Evolutionary conservation across 2,113 vertebrate genomes (phyloP), one percentile per base, ranked within the genome.

Genomic region (Odocoileus virginianus): DNA sequence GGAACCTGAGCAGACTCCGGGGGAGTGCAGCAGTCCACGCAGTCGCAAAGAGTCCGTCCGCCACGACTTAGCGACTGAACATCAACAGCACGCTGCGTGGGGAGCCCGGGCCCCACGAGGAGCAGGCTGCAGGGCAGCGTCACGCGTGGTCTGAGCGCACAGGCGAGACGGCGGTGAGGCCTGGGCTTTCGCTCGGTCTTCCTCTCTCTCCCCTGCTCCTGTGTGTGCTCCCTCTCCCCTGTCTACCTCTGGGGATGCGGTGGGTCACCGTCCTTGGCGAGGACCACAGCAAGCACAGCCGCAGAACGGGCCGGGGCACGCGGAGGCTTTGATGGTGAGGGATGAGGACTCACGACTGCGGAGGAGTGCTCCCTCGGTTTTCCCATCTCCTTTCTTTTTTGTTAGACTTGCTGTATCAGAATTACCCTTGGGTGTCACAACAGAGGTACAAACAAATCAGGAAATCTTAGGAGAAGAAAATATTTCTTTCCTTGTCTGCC

Each of bases 401-500:
- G 86, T 71, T 94, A 87, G 90, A 97, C 84, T 91, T 58, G 92
- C 96, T 97, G 0, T 81, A 55, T 96, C 76, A 71, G 87, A 96
- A 96, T 93, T 97, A 97, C 97, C 96, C 61, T 3, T 9, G 30
- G 82, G 96, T 97, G 97, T 98, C 97, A 97, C 83, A 97, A 98
- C 89, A 95, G 94, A 98, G 95, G 92, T 97, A 96, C 91, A 97
- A 94, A 97, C 96, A 98, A 97, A 98, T 96, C 96, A 96, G 97
- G 97, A 97, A 98, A 98, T 97, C 87, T 97, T 79, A 89, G 79
- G 93, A 97, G 97, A 71, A 98, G 45, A 90, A 89, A 96, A 85
- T n/a, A 28, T 54, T 94, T 95, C 88, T 91, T 89, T 94, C 81
- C 43, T 94, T 87, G 47, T 83, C 94, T 91, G 87, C 97, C 82